phyloP scores from a whole-genome alignment of 2,888 invertebrate species.

The Rhingia rostrata region DNA sequence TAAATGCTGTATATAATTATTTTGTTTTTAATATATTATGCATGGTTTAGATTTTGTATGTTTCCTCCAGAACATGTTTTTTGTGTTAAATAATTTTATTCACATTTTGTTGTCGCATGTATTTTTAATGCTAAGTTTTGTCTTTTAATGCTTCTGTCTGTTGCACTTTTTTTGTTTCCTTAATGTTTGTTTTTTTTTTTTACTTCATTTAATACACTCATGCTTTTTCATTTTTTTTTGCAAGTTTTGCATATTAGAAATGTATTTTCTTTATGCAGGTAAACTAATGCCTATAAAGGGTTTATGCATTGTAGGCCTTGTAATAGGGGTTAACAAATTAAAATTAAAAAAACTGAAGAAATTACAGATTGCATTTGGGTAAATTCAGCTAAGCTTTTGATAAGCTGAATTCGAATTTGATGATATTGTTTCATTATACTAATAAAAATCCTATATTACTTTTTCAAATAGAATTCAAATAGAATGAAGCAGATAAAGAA shows the following conservation, averaged over 20 bases:
- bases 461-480: not conserved
- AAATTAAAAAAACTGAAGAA: not conserved
- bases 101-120: constrained; percentile 36
- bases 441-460: not conserved
- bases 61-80: constrained; percentile 41
- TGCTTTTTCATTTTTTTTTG: constrained; percentile 18
- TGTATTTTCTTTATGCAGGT: constrained; percentile 29
- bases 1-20: constrained; percentile 61
- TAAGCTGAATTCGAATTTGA: not conserved
- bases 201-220: constrained; percentile 40
- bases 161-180: constrained; percentile 41
- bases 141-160: constrained; percentile 73
- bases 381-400: not conserved
- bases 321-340: not conserved
- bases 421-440: not conserved
- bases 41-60: constrained; percentile 27
- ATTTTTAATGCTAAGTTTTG: constrained; percentile 56
- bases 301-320: constrained; percentile 57
- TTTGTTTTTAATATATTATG: constrained; percentile 36
- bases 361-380: not conserved
- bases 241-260: constrained; percentile 33
- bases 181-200: constrained; percentile 35
- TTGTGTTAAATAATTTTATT: constrained; percentile 29
- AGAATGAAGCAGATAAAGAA: not conserved
- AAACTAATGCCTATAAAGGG: constrained; percentile 32